Evolutionary conservation across 2,113 vertebrate species (phyloP), one percentile per base, ranked within the genome.

Genomic region (Psittacula cyanocephala): DNA sequence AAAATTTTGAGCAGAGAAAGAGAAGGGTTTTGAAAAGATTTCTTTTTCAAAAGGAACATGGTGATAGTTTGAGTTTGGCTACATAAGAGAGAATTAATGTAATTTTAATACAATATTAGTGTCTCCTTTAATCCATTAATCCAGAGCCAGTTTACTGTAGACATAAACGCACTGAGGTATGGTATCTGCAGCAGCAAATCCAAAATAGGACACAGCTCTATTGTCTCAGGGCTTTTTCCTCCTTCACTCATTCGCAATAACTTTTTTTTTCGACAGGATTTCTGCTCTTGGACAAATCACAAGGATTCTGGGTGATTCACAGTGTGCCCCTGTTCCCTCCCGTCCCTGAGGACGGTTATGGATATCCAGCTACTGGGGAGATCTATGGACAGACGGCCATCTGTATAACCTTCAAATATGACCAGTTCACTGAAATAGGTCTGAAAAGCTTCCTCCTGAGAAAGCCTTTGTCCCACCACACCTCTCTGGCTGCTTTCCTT

Each of bases 221-320:
- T 57, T 0, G 0, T 85, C 47, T 84, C 49, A 49, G 68, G 37
- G 33, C 8, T 84, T 91, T 69, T 80, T 35, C 81, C 69, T 52
- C 14, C 55, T 68, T 92, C 39, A 84, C 81, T 90, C 23, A 60
- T 79, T 87, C 78, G 2, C 49, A 59, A 43, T 67, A 86, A 92
- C 49, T 55, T 28, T 97, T 47, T 33, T 67, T 50, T 95, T 94
- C 53, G 44, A 43, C 96, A 99, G 99, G 99, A 65, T 95, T 98
- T 52, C 89, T 99, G 91, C 97, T 99, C 84, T 98, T 99, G 97
- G 98, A 99, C 96, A 97, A 86, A 94, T 95, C 95, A 69, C 99
- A 99, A 96, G 99, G 99, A 76, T 99, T 99, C 97, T 99, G 99
- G 99, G 70, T 99, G 71, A 98, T 98, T 68, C 99, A 99, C 97